A percentile compares a stretch with the other conserved stretches of the same genome.
These are phyloP conservation scores for Dendrophyllia cribrosa DNA, from an alignment of 64 coral and sea anemone species.

Conservation along the genomic window DNA sequence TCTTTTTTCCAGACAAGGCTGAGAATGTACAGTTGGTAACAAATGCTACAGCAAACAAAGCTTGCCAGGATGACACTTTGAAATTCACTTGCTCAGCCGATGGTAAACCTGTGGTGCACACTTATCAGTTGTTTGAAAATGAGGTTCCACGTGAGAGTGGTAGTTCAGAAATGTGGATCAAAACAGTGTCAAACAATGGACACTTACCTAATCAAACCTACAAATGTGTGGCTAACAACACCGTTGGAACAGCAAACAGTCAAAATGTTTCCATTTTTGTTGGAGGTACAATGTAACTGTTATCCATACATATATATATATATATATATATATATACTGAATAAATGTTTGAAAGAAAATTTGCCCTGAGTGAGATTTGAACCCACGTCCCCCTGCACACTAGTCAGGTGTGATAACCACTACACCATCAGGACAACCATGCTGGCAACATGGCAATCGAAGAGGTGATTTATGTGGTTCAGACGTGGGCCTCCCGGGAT, in stretches of 20 bases:
- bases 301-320: too few relatives aligned
- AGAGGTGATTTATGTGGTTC: too few relatives aligned
- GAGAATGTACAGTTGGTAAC: background rate
- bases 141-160: background rate
- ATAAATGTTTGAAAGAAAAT: too few relatives aligned
- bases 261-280: background rate
- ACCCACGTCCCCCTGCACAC: too few relatives aligned
- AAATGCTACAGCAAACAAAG: background rate
- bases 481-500: too few relatives aligned
- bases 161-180: background rate
- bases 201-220: background rate
- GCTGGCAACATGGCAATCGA: too few relatives aligned
- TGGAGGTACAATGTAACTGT: background rate
- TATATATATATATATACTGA: too few relatives aligned
- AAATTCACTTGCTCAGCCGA: background rate
- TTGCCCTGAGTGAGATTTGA: too few relatives aligned
- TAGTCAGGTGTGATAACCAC: too few relatives aligned
- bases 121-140: background rate
- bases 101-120: background rate
- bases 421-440: too few relatives aligned
- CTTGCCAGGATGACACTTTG: background rate
- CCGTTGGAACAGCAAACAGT: background rate
- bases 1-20: too few relatives aligned
- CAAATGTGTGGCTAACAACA: conserved; percentile 16
- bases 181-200: background rate